Evolutionary conservation across 2,888 invertebrate species (phyloP), one percentile per base, ranked within the genome.

Genomic region (Odontocerum albicorne): DNA sequence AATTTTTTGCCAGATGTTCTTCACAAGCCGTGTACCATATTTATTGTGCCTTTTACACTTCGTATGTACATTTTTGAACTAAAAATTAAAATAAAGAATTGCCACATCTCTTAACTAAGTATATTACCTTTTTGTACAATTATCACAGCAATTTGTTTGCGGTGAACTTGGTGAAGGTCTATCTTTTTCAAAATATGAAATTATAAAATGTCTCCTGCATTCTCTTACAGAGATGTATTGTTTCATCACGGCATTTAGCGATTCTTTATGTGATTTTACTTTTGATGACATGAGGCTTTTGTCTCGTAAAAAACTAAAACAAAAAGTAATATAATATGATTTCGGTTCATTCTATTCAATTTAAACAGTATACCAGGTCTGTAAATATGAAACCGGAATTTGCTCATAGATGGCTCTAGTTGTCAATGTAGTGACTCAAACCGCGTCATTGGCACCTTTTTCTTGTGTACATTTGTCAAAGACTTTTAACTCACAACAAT

Each of bases 221-320:
- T 58, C 54, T 31, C 54, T 39, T 6, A 42, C 21, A n/a, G 45
- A 45, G 17, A 50, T 21, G n/a, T 54, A 58, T 13, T 32, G 17
- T 22, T 54, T 53, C 57, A 58, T 58, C n/a, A 35, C 27, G 6
- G 33, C 8, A 32, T 49, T 58, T 31, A 54, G 32, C 8, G 33
- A 38, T 31, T 42, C 42, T 27, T 50, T 54, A 32, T 54, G 49
- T 2, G 39, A 10, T 42, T 42, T 51, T 8, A 31, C 13, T 15
- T 6, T 10, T 10, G 22, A 10, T 10, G 49, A 47, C 44, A 44
- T 40, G 10, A 40, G 36, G 6, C 46, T 42, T 10, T 47, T 47
- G 16, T 65, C 62, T 19, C 62, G 53, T 19, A 66, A 51, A 12
- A 50, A 54, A 17, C 65, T 66, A 59, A 4, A 57, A 55, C 57